Evolutionary conservation across 2,797 vertebrate genomes (phyloP).

Genomic region (Gadopsis marmoratus): DNA sequence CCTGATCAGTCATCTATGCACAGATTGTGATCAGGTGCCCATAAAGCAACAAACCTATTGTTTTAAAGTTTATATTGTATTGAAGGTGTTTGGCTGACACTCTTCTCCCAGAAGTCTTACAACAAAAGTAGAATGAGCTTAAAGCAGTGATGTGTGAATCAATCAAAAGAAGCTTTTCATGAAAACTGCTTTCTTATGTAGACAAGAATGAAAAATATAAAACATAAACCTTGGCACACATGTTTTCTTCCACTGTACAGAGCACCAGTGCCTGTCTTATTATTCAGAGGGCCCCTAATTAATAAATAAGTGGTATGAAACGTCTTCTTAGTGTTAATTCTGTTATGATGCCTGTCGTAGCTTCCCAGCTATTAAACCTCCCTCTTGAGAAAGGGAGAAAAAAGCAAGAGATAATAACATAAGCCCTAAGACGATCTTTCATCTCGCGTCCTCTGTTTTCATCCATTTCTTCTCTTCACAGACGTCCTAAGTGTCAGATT

Average conservation of each 20-base stretch:
- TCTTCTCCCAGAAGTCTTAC: background rate
- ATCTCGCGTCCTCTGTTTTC: conserved; percentile 63
- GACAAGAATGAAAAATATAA: background rate
- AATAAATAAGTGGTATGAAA: conserved; percentile 51
- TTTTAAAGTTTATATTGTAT: background rate
- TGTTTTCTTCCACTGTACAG: background rate
- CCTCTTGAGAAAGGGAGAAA: conserved; percentile 51
- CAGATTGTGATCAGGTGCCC: conserved; percentile 4
- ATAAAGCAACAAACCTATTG: background rate
- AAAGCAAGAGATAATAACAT: conserved; percentile 76
- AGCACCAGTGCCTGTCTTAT: background rate
- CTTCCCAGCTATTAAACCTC: conserved; percentile 66
- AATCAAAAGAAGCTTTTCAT: fast-evolving
- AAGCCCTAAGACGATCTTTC: conserved; percentile 76
- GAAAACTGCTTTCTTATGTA: background rate
- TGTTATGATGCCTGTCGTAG: conserved; percentile 68
- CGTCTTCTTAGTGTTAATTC: conserved; percentile 67
- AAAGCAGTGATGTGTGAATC: background rate
- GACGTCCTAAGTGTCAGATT: conserved; percentile 73
- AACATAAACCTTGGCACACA: background rate
- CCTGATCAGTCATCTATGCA: conserved; percentile 10
- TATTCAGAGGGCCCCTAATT: conserved; percentile 39
- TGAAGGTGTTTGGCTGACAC: background rate
- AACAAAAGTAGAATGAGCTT: background rate
- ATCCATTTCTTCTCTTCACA: conserved; percentile 70